A percentile compares a stretch with the other conserved stretches of the same genome.
Conservation (phyloP, 1,140 invertebrate species). For the Littorina saxatilis region DNA sequence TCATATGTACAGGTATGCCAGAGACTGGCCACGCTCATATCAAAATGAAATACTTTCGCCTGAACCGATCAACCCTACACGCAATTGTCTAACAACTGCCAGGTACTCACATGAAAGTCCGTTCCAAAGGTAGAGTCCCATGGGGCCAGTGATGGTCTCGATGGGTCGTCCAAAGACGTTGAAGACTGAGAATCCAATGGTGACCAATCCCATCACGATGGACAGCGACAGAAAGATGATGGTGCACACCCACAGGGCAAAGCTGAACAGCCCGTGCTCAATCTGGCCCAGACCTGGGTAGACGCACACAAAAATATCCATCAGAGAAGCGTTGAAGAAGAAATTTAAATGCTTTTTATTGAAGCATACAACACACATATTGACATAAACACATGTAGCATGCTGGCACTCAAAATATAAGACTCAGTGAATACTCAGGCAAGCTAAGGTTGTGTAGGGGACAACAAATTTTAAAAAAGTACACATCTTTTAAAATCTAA, state of each 20-base stretch:
- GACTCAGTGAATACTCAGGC: too few species aligned
- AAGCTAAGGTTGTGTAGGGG: too few species aligned
- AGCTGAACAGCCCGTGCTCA: slow-evolving; percentile 83
- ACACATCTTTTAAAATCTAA: too few species aligned
- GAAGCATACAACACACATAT: background rate
- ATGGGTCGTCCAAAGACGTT: slow-evolving; percentile 87
- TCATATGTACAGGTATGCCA: too few species aligned
- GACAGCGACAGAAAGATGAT: slow-evolving; percentile 81
- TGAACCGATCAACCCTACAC: too few species aligned
- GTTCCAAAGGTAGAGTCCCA: slow-evolving; percentile 89
- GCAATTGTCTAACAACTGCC: too few species aligned
- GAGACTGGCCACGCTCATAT: too few species aligned
- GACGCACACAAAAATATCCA: background rate
- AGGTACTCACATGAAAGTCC: slow-evolving; percentile 82
- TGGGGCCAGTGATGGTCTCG: slow-evolving; percentile 83
- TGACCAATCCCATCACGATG: slow-evolving; percentile 82
- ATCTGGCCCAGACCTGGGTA: slow-evolving; percentile 83
- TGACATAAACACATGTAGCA: background rate
- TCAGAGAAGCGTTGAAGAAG: background rate
- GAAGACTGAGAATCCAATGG: slow-evolving; percentile 85
- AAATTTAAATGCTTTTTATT: background rate
- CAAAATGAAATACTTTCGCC: too few species aligned
- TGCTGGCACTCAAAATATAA: too few species aligned
- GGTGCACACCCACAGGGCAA: slow-evolving; percentile 84
- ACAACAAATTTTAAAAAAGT: too few species aligned